phyloP scores from a whole-genome alignment of 2,888 invertebrate species.

The Eupeodes latifasciatus region DNA sequence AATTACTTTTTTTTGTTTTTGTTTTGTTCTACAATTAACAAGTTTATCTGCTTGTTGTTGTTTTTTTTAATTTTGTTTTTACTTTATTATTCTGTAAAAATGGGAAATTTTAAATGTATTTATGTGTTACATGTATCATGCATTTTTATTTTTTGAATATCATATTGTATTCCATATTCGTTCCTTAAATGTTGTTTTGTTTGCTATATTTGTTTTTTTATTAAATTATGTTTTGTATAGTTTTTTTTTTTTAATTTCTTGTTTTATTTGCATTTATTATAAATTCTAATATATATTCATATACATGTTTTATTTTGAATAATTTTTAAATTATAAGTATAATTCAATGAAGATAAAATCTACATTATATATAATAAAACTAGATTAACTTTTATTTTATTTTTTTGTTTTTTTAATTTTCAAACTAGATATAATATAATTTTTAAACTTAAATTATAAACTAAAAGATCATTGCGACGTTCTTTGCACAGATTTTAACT shows the following conservation, averaged over 20 bases:
- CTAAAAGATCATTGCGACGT: slow-evolving; percentile 60
- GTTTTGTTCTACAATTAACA: slow-evolving; percentile 42
- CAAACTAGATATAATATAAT: slow-evolving; percentile 25
- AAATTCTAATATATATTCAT: slow-evolving; percentile 71
- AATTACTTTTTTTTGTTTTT: slow-evolving; percentile 29
- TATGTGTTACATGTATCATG: slow-evolving; percentile 62
- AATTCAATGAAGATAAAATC: slow-evolving; percentile 56
- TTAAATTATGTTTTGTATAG: background rate
- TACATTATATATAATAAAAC: slow-evolving; percentile 60
- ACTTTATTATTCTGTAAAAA: slow-evolving; percentile 67
- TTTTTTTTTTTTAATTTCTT: slow-evolving; percentile 34
- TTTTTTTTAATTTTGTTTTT: slow-evolving; percentile 35
- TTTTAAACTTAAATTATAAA: background rate
- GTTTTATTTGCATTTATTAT: slow-evolving; percentile 54
- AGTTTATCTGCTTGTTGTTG: slow-evolving; percentile 28
- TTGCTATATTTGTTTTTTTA: slow-evolving; percentile 1
- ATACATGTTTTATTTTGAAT: slow-evolving; percentile 58
- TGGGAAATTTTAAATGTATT: slow-evolving; percentile 61
- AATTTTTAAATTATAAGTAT: slow-evolving; percentile 57
- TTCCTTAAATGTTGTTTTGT: slow-evolving; percentile 34
- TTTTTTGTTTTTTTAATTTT: background rate
- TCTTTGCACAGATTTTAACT: slow-evolving; percentile 55
- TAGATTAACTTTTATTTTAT: slow-evolving; percentile 42
- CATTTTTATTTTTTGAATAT: slow-evolving; percentile 51
- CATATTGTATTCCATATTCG: slow-evolving; percentile 52